Percentiles rank a stretch among this genome's conserved stretches.
These are phyloP conservation scores for Papilio polyxenes DNA, from an alignment of 1,140 invertebrate genomes.

Conservation along the genomic window DNA sequence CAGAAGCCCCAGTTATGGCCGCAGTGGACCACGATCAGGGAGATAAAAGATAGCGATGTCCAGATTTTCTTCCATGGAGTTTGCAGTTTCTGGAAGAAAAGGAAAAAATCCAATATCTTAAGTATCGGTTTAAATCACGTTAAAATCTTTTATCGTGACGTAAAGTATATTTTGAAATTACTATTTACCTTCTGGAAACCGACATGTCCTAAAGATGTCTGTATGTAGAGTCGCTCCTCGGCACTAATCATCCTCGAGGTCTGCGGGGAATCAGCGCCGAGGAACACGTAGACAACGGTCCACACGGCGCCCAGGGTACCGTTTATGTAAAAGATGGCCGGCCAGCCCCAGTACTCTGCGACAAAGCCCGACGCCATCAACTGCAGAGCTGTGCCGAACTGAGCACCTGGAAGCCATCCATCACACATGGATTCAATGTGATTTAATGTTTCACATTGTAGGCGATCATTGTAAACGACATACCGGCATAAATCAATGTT, in stretches of 20 bases:
- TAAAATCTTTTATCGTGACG: not conserved
- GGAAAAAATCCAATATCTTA: not conserved
- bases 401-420: conserved; percentile 46
- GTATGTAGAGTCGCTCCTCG: conserved; percentile 82
- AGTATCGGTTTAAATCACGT: not conserved
- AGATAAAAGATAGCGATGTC: conserved; percentile 90
- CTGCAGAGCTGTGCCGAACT: conserved; percentile 62
- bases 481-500: conserved; percentile 62
- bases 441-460: not conserved
- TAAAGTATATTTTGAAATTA: not conserved
- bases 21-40: conserved; percentile 90
- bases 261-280: conserved; percentile 83
- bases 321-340: conserved; percentile 86
- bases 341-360: conserved; percentile 83
- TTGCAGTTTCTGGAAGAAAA: conserved; percentile 54
- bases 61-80: conserved; percentile 89
- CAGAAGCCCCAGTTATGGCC: conserved; percentile 96
- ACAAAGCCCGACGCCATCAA: conserved; percentile 63
- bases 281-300: conserved; percentile 81
- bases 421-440: not conserved
- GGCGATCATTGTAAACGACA: conserved; percentile 1
- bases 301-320: conserved; percentile 82
- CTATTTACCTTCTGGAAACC: conserved; percentile 61
- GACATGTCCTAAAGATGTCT: conserved; percentile 68
- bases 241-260: conserved; percentile 79